A percentile compares a stretch with the other conserved stretches of the same genome.
These are phyloP conservation scores for Elysia crispata DNA, from an alignment of 2,888 invertebrate genomes.

Conservation along the genomic window DNA sequence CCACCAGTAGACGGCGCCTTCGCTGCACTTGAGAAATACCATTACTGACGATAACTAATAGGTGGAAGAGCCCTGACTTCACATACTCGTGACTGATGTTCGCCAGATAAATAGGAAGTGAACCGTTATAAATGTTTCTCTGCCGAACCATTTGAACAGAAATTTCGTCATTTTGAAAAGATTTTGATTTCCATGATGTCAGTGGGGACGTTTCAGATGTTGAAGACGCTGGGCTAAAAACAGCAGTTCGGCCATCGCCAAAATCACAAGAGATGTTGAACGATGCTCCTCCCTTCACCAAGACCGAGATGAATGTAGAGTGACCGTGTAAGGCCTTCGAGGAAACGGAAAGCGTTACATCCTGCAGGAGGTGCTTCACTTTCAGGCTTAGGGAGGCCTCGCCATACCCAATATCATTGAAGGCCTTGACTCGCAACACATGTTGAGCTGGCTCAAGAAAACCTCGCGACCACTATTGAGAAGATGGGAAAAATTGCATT, in stretches of 20 bases:
- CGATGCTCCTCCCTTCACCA: conserved; percentile 56
- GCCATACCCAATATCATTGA: conserved; percentile 62
- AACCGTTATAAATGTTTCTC: background rate
- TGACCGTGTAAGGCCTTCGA: conserved; percentile 54
- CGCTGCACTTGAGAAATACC: conserved; percentile 54
- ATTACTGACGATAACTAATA: conserved; percentile 65
- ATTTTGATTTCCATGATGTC: background rate
- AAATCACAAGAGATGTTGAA: conserved; percentile 58
- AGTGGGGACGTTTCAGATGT: background rate
- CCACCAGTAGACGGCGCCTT: conserved; percentile 52
- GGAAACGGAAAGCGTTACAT: conserved; percentile 52
- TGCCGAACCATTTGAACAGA: too few relatives aligned
- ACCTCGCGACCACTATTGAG: too few relatives aligned
- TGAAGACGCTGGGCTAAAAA: conserved; percentile 39
- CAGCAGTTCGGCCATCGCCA: conserved; percentile 60
- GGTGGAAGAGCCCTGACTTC: conserved; percentile 58
- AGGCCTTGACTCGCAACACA: conserved; percentile 51
- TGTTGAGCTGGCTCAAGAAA: too few relatives aligned
- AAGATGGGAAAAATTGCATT: too few relatives aligned
- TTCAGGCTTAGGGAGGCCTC: conserved; percentile 55
- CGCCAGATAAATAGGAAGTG: conserved; percentile 49
- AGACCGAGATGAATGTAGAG: conserved; percentile 55
- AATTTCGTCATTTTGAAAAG: background rate
- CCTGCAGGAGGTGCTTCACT: conserved; percentile 59
- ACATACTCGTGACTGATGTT: conserved; percentile 55